These are phyloP conservation scores for Rhinogobius similis DNA, from an alignment of 2,113 vertebrate species.

Conservation along the genomic window DNA sequence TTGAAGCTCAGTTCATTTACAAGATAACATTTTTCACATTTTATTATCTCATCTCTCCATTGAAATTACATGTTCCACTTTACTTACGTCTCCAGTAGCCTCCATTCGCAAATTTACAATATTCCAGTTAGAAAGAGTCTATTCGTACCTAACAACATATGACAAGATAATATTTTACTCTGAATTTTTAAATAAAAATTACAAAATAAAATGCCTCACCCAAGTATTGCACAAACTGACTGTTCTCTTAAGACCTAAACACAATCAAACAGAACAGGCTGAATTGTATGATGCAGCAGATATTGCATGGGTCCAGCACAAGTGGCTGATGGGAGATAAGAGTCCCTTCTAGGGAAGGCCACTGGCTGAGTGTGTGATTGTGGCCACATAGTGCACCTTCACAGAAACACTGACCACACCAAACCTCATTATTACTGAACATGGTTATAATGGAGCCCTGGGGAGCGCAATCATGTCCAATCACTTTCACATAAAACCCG, in stretches of 20 bases:
- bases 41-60: too few relatives aligned
- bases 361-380: neutral
- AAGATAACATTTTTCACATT: too few relatives aligned
- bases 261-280: neutral
- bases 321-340: slow-evolving; percentile 36
- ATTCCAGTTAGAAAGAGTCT: too few relatives aligned
- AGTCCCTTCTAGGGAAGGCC: slow-evolving; percentile 14
- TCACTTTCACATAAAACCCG: slow-evolving; percentile 1
- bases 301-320: slow-evolving; percentile 31
- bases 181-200: too few relatives aligned
- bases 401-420: neutral
- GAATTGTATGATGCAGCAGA: slow-evolving; percentile 4
- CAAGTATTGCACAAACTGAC: neutral
- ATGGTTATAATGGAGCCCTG: neutral
- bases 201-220: neutral
- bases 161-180: too few relatives aligned
- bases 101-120: too few relatives aligned
- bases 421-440: neutral
- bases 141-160: too few relatives aligned
- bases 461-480: neutral
- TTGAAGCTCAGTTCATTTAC: too few relatives aligned
- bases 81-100: too few relatives aligned
- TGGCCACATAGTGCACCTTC: neutral
- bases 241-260: neutral
- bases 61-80: too few relatives aligned